phyloP scores from a whole-genome alignment of 2,888 invertebrate genomes.

The Noctua fimbriata region DNA sequence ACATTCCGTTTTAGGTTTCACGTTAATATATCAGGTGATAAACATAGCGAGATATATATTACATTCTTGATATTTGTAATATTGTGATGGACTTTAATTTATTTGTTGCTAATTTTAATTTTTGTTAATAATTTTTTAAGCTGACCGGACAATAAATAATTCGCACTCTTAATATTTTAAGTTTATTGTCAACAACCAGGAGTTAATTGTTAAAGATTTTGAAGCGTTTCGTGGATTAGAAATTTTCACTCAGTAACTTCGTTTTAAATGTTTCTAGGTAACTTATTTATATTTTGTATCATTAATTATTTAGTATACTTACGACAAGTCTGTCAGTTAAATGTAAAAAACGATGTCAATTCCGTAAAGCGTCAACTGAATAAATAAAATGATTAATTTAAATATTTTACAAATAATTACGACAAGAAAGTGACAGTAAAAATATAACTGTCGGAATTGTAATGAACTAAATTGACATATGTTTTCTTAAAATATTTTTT shows the following conservation, averaged over 20 bases:
- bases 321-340: constrained; percentile 35
- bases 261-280: constrained; percentile 3
- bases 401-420: background rate
- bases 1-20: constrained; percentile 69
- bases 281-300: constrained; percentile 15
- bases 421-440: background rate
- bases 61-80: constrained; percentile 77
- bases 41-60: constrained; percentile 68
- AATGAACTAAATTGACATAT: constrained; percentile 1
- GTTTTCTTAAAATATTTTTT: background rate
- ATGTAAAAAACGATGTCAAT: constrained; percentile 21
- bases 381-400: constrained; percentile 12
- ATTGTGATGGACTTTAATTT: constrained; percentile 53
- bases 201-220: constrained; percentile 15
- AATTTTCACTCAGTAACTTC: background rate
- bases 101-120: constrained; percentile 57
- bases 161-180: constrained; percentile 55
- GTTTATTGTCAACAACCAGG: constrained; percentile 36
- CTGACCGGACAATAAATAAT: constrained; percentile 83
- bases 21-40: constrained; percentile 73
- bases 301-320: constrained; percentile 23
- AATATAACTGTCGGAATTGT: constrained; percentile 3
- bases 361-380: constrained; percentile 35
- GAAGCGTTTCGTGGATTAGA: background rate
- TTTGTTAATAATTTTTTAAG: constrained; percentile 67